These are phyloP conservation scores for Aelia acuminata DNA, from an alignment of 2,888 invertebrate species.

Conservation along the genomic window DNA sequence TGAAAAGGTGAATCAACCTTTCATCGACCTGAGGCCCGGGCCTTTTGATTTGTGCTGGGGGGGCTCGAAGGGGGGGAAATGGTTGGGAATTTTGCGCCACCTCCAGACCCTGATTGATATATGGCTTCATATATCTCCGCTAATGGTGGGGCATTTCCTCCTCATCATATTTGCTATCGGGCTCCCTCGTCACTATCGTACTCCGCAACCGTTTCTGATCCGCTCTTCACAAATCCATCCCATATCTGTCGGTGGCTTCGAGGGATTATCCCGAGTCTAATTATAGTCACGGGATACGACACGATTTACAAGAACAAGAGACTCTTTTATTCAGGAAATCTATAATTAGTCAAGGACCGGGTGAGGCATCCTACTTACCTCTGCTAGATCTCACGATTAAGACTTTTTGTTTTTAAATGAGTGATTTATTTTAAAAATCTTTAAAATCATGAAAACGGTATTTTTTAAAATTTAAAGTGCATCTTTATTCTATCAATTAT, in stretches of 20 bases:
- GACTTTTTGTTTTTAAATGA: too few species aligned
- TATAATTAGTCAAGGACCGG: too few species aligned
- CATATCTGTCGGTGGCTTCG: not conserved
- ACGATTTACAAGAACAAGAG: too few species aligned
- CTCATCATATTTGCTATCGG: slow-evolving; percentile 50
- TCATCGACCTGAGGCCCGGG: slow-evolving; percentile 35
- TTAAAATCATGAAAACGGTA: too few species aligned
- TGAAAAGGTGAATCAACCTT: not conserved
- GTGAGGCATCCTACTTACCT: too few species aligned
- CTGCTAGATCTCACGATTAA: too few species aligned
- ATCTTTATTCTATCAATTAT: too few species aligned
- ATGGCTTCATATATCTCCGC: slow-evolving; percentile 49
- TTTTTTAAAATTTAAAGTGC: too few species aligned
- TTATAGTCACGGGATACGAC: not conserved
- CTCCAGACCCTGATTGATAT: slow-evolving; percentile 48
- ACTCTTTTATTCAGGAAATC: too few species aligned
- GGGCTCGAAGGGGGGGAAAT: not conserved
- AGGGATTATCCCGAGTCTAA: not conserved
- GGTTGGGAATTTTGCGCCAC: slow-evolving; percentile 29
- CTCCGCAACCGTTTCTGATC: slow-evolving; percentile 26
- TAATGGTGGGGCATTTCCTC: slow-evolving; percentile 49
- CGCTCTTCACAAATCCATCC: not conserved
- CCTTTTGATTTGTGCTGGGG: slow-evolving; percentile 13
- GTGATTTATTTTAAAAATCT: too few species aligned
- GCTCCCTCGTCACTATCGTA: slow-evolving; percentile 18